phyloP scores from a whole-genome alignment of 2,797 vertebrate species.

The Lithobates sylvaticus region DNA sequence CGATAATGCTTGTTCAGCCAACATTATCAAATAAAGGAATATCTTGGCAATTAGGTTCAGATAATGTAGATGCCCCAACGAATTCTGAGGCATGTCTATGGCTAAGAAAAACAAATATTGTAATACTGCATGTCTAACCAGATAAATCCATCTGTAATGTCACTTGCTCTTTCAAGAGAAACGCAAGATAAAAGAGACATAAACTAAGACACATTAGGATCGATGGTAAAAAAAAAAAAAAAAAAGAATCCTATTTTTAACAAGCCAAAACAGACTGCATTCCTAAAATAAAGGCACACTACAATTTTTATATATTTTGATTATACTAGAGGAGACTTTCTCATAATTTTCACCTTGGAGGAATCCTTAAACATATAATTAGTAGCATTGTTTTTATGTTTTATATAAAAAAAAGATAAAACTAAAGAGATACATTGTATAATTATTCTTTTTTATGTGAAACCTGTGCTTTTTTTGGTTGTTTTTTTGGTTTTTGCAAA shows the following conservation, averaged over 20 bases:
- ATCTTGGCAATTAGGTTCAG: conserved; percentile 9
- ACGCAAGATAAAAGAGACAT: not conserved
- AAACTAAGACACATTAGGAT: conserved; percentile 5
- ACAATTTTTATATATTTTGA: no score
- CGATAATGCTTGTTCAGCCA: not conserved
- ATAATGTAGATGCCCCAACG: not conserved
- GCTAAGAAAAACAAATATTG: not conserved
- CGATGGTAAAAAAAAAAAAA: conserved; percentile 2
- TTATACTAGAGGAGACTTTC: no score
- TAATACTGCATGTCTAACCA: not conserved
- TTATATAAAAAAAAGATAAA: no score
- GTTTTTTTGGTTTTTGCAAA: no score
- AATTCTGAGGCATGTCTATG: not conserved
- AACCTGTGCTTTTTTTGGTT: no score
- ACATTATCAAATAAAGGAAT: conserved; percentile 1
- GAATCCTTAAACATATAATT: no score
- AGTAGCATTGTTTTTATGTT: no score
- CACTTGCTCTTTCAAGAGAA: not conserved
- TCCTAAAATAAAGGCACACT: no score
- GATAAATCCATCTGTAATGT: not conserved
- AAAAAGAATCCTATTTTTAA: not conserved
- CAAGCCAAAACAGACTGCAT: not conserved
- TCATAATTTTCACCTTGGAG: no score
- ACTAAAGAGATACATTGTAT: no score
- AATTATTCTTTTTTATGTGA: no score